Evolutionary conservation across 2,797 vertebrate species (phyloP).

Genomic region (Prunella strophiata): DNA sequence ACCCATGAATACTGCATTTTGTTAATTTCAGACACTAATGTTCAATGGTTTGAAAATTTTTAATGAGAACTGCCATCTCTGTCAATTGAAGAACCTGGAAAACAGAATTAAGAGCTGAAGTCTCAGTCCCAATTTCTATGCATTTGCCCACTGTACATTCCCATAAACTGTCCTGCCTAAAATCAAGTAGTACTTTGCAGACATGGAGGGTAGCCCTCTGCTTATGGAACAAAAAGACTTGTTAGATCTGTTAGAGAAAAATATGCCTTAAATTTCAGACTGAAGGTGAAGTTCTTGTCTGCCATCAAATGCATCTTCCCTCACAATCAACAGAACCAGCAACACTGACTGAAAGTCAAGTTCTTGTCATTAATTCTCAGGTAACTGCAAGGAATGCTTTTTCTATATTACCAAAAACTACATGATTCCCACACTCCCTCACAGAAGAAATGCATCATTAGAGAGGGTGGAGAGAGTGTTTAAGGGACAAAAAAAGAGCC

Average conservation of each 20-base stretch:
- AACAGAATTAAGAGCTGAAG: slow-evolving; percentile 21
- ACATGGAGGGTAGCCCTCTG: not conserved
- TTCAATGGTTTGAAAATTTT: slow-evolving; percentile 72
- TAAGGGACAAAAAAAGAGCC: not conserved
- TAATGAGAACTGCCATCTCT: slow-evolving; percentile 56
- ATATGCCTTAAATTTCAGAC: not conserved
- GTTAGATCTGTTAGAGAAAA: not conserved
- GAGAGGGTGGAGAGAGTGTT: not conserved
- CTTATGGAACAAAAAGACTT: not conserved
- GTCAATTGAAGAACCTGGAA: slow-evolving; percentile 39
- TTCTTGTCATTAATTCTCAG: not conserved
- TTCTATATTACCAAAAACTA: not conserved
- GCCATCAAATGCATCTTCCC: not conserved
- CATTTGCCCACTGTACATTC: not conserved
- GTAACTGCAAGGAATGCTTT: not conserved
- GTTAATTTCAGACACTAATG: slow-evolving; percentile 61
- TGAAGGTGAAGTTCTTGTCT: not conserved
- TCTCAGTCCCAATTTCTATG: not conserved
- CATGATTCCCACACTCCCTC: not conserved
- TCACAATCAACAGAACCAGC: not conserved
- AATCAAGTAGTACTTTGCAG: not conserved
- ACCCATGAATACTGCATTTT: slow-evolving; percentile 23
- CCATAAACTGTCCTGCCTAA: not conserved
- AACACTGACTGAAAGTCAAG: not conserved
- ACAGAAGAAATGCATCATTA: not conserved